Conservation (phyloP, 2,113 vertebrate species). For the Neomonachus schauinslandi region DNA sequence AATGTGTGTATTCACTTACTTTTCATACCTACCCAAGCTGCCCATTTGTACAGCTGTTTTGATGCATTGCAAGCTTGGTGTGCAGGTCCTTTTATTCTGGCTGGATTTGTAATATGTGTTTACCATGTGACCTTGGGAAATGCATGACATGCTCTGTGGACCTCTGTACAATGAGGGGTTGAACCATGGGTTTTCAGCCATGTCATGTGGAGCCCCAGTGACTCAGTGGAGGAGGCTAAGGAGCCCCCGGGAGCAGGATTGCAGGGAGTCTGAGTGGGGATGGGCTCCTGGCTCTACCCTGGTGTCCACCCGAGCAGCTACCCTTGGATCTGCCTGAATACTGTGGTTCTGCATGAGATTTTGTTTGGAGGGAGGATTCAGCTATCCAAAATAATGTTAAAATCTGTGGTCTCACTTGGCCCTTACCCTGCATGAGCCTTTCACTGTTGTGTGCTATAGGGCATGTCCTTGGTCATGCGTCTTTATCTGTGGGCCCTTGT, state of each 20-base stretch:
- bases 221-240: neutral
- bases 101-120: neutral
- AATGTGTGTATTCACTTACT: neutral
- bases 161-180: neutral
- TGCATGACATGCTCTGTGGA: accelerated
- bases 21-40: neutral
- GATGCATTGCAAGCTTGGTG: neutral
- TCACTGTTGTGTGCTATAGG: neutral
- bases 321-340: neutral
- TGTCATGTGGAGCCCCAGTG: neutral
- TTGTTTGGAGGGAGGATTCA: neutral
- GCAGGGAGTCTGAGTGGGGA: accelerated
- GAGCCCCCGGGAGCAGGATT: accelerated
- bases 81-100: neutral
- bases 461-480: accelerated
- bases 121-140: neutral
- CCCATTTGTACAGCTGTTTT: neutral
- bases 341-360: neutral
- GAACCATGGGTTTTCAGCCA: neutral
- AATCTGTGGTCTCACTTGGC: neutral
- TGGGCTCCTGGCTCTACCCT: neutral
- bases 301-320: neutral
- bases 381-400: neutral
- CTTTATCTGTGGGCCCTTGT: neutral
- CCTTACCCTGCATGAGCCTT: neutral